Conservation (phyloP, 2,888 invertebrate genomes). For the Diaprepes abbreviatus region DNA sequence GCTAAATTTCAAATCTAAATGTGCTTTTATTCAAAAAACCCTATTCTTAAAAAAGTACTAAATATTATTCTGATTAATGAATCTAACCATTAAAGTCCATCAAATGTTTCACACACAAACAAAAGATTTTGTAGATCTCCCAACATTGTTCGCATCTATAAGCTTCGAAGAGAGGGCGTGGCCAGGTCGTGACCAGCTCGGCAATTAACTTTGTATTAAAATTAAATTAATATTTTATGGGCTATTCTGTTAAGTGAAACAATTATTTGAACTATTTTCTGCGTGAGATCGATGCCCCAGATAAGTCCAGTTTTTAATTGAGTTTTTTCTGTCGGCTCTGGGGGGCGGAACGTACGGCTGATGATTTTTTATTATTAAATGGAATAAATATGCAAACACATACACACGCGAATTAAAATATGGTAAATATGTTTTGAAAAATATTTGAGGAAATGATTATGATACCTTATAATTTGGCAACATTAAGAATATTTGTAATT, state of each 20-base stretch:
- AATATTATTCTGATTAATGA: neutral
- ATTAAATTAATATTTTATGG: conserved; percentile 59
- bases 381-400: neutral
- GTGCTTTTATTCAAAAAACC: no score
- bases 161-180: conserved; percentile 30
- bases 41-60: neutral
- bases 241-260: conserved; percentile 55
- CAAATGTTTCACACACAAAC: conserved; percentile 25
- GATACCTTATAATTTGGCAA: no score
- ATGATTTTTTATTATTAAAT: conserved; percentile 5
- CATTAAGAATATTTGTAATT: no score
- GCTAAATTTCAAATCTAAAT: no score
- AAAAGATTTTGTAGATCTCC: conserved; percentile 24
- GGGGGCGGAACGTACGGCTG: conserved; percentile 9
- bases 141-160: conserved; percentile 10
- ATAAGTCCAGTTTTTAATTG: conserved; percentile 49
- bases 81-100: neutral
- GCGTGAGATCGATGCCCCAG: conserved; percentile 54
- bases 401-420: neutral
- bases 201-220: conserved; percentile 55
- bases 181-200: conserved; percentile 40
- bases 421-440: no score
- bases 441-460: no score
- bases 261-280: conserved; percentile 55
- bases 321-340: conserved; percentile 37